Conservation (phyloP, 2,888 invertebrate species). For the Rhagonycha lutea region DNA sequence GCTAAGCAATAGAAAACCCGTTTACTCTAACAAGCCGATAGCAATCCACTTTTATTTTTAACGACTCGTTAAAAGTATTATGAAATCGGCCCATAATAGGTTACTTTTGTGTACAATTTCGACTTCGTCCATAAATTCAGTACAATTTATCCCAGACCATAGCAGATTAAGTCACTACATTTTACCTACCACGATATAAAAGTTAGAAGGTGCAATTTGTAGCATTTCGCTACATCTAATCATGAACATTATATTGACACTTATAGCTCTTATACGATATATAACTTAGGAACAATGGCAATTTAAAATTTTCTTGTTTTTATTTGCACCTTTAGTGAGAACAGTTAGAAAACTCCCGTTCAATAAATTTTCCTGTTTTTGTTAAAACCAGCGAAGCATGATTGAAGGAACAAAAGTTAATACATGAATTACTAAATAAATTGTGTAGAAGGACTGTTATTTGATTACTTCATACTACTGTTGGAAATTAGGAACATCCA, state of each 20-base stretch:
- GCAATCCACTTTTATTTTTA: too few relatives aligned
- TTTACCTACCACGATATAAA: background rate
- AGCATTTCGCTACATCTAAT: background rate
- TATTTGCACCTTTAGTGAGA: slow-evolving; percentile 19
- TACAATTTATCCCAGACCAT: background rate
- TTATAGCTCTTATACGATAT: slow-evolving; percentile 14
- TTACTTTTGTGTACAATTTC: background rate
- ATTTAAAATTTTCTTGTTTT: slow-evolving; percentile 28
- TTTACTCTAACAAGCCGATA: too few relatives aligned
- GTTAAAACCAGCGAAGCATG: slow-evolving; percentile 16
- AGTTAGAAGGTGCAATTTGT: background rate
- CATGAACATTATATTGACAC: background rate
- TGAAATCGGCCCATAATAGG: too few relatives aligned
- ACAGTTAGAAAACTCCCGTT: slow-evolving; percentile 17
- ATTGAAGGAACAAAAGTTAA: slow-evolving; percentile 12
- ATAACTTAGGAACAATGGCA: slow-evolving; percentile 25
- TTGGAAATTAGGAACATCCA: background rate
- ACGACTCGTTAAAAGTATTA: too few relatives aligned
- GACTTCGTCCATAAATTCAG: background rate
- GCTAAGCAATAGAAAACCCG: too few relatives aligned
- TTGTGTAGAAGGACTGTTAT: slow-evolving; percentile 14
- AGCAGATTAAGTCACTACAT: background rate
- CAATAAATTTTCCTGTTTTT: slow-evolving; percentile 27
- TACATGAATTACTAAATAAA: slow-evolving; percentile 16
- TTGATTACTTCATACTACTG: background rate